Percentiles rank a stretch among this genome's conserved stretches.
These are phyloP conservation scores for Acestrorhynchus altus DNA, from an alignment of 2,797 vertebrate genomes.

Conservation along the genomic window DNA sequence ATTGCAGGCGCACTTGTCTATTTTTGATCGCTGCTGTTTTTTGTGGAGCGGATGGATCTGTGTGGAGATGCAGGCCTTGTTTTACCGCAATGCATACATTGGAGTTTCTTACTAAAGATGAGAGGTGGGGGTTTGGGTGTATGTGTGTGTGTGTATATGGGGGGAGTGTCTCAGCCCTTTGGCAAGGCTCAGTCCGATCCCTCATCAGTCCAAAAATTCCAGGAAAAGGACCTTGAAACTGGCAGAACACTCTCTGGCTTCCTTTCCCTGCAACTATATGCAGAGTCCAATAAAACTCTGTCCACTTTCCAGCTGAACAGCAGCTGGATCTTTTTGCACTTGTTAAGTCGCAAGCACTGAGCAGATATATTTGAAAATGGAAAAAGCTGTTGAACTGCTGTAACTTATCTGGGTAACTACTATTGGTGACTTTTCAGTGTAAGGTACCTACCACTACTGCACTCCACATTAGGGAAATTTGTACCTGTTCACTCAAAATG, in stretches of 20 bases:
- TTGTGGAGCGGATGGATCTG: constrained; percentile 10
- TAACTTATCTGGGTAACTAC: no score
- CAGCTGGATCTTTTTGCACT: constrained; percentile 31
- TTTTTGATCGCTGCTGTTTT: constrained; percentile 33
- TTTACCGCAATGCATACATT: constrained; percentile 6
- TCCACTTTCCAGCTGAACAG: constrained; percentile 24
- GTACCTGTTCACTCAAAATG: no score
- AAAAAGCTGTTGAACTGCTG: not conserved
- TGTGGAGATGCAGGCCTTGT: constrained; percentile 9
- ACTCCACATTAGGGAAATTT: no score
- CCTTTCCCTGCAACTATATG: constrained; percentile 33
- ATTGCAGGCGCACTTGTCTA: constrained; percentile 28
- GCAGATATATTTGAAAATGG: not conserved
- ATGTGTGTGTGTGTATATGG: not conserved
- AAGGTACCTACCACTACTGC: no score
- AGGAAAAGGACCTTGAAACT: constrained; percentile 59
- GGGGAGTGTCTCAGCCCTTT: constrained; percentile 7
- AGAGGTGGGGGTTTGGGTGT: not conserved
- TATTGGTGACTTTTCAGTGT: no score
- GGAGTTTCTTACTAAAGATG: constrained; percentile 18
- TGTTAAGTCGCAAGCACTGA: constrained; percentile 1
- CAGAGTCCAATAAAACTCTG: constrained; percentile 39
- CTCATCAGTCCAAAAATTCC: constrained; percentile 54
- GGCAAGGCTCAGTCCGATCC: constrained; percentile 26
- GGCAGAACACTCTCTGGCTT: constrained; percentile 59